phyloP scores from a whole-genome alignment of 2,113 vertebrate genomes.

The Trichomycterus rosablanca region DNA sequence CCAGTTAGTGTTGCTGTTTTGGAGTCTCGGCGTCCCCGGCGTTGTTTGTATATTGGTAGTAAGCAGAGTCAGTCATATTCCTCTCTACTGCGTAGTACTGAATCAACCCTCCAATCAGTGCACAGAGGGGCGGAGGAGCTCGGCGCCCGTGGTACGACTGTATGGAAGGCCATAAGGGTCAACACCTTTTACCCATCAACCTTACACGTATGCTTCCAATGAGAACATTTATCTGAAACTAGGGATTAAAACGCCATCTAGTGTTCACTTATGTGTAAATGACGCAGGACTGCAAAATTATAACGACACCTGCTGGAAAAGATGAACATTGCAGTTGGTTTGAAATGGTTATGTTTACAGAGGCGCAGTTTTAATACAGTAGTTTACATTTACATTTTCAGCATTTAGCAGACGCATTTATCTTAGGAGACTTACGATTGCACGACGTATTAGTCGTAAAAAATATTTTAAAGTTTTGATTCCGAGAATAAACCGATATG shows the following conservation, averaged over 20 bases:
- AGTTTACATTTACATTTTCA: too few relatives aligned
- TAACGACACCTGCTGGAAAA: not conserved
- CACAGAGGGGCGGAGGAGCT: not conserved
- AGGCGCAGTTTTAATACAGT: too few relatives aligned
- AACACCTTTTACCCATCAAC: not conserved
- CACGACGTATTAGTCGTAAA: too few relatives aligned
- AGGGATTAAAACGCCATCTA: conserved; percentile 27
- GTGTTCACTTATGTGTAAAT: not conserved
- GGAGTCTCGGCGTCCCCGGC: conserved; percentile 5
- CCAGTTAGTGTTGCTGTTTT: not conserved
- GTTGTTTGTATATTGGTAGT: conserved; percentile 23
- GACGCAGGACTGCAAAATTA: not conserved
- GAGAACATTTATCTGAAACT: not conserved
- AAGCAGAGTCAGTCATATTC: conserved; percentile 38
- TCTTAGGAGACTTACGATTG: too few relatives aligned
- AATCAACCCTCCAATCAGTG: conserved; percentile 24
- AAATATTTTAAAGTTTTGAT: too few relatives aligned
- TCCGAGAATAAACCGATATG: too few relatives aligned
- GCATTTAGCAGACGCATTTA: too few relatives aligned
- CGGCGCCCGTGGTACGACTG: too few relatives aligned
- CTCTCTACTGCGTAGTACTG: conserved; percentile 19
- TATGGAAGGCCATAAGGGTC: conserved; percentile 16
- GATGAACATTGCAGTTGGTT: too few relatives aligned
- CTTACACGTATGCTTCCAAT: not conserved
- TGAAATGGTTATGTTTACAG: too few relatives aligned